A percentile compares a stretch with the other conserved stretches of the same genome.
These are phyloP conservation scores for Ferrisia virgata DNA, from an alignment of 2,888 invertebrate genomes.

Conservation along the genomic window DNA sequence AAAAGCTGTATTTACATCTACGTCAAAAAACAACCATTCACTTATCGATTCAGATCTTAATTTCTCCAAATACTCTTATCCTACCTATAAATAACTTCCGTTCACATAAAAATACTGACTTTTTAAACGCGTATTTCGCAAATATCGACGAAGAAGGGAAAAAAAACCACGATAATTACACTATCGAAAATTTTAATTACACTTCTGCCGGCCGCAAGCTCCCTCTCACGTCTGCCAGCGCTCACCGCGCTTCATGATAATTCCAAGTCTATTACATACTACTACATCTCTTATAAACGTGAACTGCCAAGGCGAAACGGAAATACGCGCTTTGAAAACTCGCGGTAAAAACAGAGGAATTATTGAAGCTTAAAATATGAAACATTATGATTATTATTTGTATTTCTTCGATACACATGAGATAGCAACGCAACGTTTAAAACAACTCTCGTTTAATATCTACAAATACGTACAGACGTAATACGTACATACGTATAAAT, in stretches of 20 bases:
- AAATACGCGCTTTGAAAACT: not conserved
- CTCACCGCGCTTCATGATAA: no score
- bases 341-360: not conserved
- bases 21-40: not conserved
- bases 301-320: not conserved
- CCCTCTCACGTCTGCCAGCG: not conserved
- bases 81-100: not conserved
- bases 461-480: no score
- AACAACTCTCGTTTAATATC: not conserved
- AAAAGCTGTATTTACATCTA: not conserved
- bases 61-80: not conserved
- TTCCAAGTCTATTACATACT: not conserved
- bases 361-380: conserved; percentile 12
- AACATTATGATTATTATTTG: not conserved
- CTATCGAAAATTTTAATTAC: not conserved
- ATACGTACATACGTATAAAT: not conserved
- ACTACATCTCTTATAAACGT: no score
- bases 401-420: conserved; percentile 10
- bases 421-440: not conserved
- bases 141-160: not conserved
- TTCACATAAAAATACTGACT: not conserved
- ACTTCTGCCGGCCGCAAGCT: not conserved
- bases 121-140: not conserved
- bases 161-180: not conserved
- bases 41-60: not conserved